phyloP scores from a whole-genome alignment of 2,113 vertebrate genomes.

The Myrmecophaga tridactyla region DNA sequence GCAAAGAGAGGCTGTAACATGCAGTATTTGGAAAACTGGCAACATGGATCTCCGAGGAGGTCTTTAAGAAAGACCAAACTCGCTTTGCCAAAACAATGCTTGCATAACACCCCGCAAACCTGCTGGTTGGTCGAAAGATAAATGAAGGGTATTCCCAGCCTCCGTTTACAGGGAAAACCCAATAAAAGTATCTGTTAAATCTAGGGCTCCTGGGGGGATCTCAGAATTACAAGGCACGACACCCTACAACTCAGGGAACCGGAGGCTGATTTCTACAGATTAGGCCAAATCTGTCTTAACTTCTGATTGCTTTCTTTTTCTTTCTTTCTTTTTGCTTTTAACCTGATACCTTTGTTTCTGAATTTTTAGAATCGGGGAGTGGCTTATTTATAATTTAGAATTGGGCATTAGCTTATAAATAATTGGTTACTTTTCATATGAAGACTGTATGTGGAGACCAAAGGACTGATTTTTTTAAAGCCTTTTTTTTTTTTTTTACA shows the following conservation, averaged over 20 bases:
- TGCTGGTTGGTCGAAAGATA: slow-evolving; percentile 58
- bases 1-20: slow-evolving; percentile 83
- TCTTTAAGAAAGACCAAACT: slow-evolving; percentile 65
- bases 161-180: background rate
- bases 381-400: too few species aligned
- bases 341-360: slow-evolving; percentile 42
- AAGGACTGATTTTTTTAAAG: slow-evolving; percentile 41
- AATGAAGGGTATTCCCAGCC: slow-evolving; percentile 20
- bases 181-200: slow-evolving; percentile 26
- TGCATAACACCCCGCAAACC: slow-evolving; percentile 66
- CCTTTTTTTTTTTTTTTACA: background rate
- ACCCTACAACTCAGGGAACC: slow-evolving; percentile 47
- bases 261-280: slow-evolving; percentile 30
- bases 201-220: slow-evolving; percentile 6
- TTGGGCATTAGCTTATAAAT: too few species aligned
- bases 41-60: slow-evolving; percentile 79
- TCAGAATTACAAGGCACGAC: background rate
- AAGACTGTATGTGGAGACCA: slow-evolving; percentile 6
- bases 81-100: slow-evolving; percentile 71
- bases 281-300: slow-evolving; percentile 10
- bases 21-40: slow-evolving; percentile 82
- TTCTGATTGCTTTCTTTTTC: background rate
- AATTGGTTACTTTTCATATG: slow-evolving; percentile 27
- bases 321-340: background rate
- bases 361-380: slow-evolving; percentile 7